Evolutionary conservation across 2,113 vertebrate species (phyloP).

Genomic region (Hyperoodon ampullatus): DNA sequence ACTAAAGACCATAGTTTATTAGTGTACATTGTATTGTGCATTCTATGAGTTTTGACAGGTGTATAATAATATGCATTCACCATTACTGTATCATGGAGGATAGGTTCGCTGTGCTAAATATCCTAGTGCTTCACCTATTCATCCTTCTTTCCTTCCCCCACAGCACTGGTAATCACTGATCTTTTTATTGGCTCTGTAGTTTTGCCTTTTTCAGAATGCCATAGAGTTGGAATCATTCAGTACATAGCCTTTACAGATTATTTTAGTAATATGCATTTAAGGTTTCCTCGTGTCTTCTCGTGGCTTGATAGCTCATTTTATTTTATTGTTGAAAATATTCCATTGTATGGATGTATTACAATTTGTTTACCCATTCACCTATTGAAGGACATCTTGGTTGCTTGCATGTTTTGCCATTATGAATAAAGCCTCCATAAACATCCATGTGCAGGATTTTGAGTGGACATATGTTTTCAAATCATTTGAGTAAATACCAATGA

Average conservation of each 20-base stretch:
- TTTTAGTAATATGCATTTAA: neutral
- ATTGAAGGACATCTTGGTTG: too few species aligned
- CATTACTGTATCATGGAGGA: neutral
- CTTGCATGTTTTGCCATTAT: neutral
- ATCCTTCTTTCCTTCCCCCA: neutral
- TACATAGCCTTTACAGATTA: neutral
- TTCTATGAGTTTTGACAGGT: neutral
- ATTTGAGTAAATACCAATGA: neutral
- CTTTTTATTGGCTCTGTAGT: neutral
- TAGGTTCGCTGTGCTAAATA: neutral
- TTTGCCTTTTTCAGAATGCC: neutral
- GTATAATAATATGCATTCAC: neutral
- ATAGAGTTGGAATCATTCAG: neutral
- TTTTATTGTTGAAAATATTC: neutral
- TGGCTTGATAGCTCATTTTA: neutral
- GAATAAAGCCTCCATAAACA: neutral
- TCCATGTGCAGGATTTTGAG: neutral
- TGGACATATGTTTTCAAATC: neutral
- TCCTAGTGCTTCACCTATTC: neutral
- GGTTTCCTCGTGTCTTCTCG: neutral
- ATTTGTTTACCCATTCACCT: neutral
- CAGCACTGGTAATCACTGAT: neutral
- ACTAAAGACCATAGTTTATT: neutral
- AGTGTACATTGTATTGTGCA: neutral
- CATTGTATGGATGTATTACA: neutral